Percentiles rank a stretch among this genome's conserved stretches.
Conservation (phyloP, 2,888 invertebrate species). For the Idaea dimidiata region DNA sequence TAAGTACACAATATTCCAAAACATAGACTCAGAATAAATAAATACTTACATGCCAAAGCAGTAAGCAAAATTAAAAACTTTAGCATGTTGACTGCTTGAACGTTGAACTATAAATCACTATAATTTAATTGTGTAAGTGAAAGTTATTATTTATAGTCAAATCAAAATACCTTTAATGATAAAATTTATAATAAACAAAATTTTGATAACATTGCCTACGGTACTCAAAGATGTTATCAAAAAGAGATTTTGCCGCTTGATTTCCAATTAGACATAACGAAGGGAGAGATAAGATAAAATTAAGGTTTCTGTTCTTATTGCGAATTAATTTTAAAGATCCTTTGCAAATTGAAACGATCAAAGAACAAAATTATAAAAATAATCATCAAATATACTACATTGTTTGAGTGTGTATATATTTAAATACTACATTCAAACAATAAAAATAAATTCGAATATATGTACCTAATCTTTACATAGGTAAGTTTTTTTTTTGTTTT, state of each 20-base stretch:
- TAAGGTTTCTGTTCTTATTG: background rate
- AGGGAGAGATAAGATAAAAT: slow-evolving; percentile 22
- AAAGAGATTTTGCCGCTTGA: slow-evolving; percentile 19
- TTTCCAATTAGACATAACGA: slow-evolving; percentile 15
- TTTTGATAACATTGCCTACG: background rate
- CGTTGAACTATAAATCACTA: background rate
- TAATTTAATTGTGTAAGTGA: background rate
- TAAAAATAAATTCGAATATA: too few relatives aligned
- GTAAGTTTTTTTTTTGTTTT: too few relatives aligned
- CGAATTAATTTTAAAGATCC: background rate
- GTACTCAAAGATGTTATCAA: slow-evolving; percentile 16
- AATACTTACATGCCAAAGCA: slow-evolving; percentile 33
- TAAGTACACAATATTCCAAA: too few relatives aligned
- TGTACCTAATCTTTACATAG: too few relatives aligned
- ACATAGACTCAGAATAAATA: background rate
- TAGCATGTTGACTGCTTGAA: slow-evolving; percentile 15
- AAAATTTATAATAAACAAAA: background rate
- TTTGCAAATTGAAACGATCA: background rate
- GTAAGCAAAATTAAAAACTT: slow-evolving; percentile 14
- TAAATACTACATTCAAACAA: too few relatives aligned
- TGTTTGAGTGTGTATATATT: too few relatives aligned
- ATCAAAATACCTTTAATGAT: background rate
- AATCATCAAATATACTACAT: too few relatives aligned
- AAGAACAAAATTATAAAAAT: too few relatives aligned
- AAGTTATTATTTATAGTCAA: background rate